These are phyloP conservation scores for Nephrotoma flavescens DNA, from an alignment of 2,888 invertebrate species.

Conservation along the genomic window DNA sequence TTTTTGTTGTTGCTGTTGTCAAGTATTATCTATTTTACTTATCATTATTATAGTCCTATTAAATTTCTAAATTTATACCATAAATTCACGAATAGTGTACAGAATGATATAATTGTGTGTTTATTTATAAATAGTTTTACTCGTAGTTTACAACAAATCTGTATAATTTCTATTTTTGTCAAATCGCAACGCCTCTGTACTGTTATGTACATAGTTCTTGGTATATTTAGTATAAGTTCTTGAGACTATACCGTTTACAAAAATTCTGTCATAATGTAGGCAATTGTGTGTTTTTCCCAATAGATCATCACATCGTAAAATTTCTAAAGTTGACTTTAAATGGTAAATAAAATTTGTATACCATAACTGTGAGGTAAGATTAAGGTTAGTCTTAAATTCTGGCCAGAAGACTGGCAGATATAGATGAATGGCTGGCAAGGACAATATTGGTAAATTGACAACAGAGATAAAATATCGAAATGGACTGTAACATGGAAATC, in stretches of 20 bases:
- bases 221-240: neutral
- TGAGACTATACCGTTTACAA: neutral
- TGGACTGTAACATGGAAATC: no score
- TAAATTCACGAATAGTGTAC: neutral
- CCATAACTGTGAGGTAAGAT: no score
- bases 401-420: no score
- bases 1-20: neutral
- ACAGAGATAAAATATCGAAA: no score
- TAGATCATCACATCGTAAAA: no score
- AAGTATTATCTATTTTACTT: neutral
- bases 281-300: no score
- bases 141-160: neutral
- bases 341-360: no score
- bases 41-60: neutral
- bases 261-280: neutral
- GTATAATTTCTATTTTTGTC: neutral
- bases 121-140: neutral
- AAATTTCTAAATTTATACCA: neutral
- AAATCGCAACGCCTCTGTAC: neutral
- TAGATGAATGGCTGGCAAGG: no score
- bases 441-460: no score
- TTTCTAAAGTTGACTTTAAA: no score
- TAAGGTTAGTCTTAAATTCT: no score
- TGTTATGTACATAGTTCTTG: neutral
- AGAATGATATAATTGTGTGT: neutral